Base-by-base conservation (phyloP, 2,888 invertebrate genomes). In the Pachydiplax longipennis region DNA sequence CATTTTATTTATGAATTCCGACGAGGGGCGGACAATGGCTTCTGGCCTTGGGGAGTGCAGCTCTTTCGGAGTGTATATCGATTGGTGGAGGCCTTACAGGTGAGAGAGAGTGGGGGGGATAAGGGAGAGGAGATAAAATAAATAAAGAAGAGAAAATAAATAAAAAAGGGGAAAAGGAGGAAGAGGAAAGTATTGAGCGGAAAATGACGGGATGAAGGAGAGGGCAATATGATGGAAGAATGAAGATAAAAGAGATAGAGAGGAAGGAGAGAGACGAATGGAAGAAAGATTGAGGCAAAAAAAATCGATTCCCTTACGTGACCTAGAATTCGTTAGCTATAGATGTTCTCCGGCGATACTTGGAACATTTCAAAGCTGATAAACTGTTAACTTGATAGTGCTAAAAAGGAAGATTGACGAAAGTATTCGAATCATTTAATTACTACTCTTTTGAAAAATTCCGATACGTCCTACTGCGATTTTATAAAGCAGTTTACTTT, bases 31-130 rank as follows among this genome's bases (percentile, higher is more conserved):
- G 83, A 83, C 83, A 53, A 83, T 83, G 53, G 83, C 83, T 58
- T 83, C 31, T 83, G 83, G 58, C 83, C 83, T 83, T 83, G 58
- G 83, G 83, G 83, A 58, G 83, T 83, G 83, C 83, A 44, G 83
- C 53, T 18, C 22, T 31, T 31, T 15, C 22, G 82, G 58, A 31
- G 58, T 2, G 44, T 44, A 10, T 48, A 81, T 81, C 81, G 81
- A 81, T 81, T 81, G 44, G 44, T 8, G 81, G 80, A 80, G 81
- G 81, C 81, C 37, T 37, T 81, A 81, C 80, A 37, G 81, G 35
- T 44, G 81, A 81, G 81, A 81, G 81, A 6, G 81, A 22, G 81
- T 10, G 22, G 22, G 81, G n/a, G 81, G 81, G 80, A 40, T 31
- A 81, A 81, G 48, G n/a, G 81, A 8, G 73, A 73, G 40, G 81